Base-by-base conservation (phyloP, 2,113 vertebrate species). In the Prolemur simus region DNA sequence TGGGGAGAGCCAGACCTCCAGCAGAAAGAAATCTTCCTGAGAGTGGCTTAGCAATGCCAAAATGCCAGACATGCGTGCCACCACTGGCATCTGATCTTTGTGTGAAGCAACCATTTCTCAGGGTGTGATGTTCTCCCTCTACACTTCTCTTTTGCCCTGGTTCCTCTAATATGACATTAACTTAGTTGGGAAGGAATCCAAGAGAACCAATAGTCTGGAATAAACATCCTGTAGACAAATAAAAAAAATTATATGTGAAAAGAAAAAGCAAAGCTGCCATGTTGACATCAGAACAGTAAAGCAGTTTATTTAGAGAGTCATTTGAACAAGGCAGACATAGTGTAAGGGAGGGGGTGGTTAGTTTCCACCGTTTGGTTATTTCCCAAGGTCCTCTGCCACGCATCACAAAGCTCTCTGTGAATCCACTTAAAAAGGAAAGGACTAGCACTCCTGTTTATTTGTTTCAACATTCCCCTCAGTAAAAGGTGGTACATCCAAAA, bases 321-420 rank as follows among this genome's bases (percentile, higher is more conserved):
- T 84, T 66, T 84, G 96, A 93, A 95, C 94, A 95, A 92, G 91
- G 89, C 89, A 89, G 92, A 97, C 94, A 92, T 71, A 88, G 83
- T 96, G 81, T 87, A 87, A 81, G 37, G 87, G 81, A 78, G 74
- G 84, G 60, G 12, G 85, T 93, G n/a, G n/a, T 96, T 74, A 86
- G 81, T 88, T 97, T 95, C 96, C 84, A 97, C 71, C 52, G 64
- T 86, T 81, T 96, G 94, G 90, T 96, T 96, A 60, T 88, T 96
- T 97, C 76, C 85, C 68, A 77, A 52, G 71, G 49, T 81, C 76
- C 68, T 92, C 91, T 91, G 76, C 69, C 91, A 92, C n/a, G 85
- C 66, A 94, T 93, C 95, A 96, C 85, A 82, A 91, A 96, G 80
- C 49, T 71, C 96, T 89, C 89, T 96, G 77, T 89, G 85, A 96